Base-by-base conservation (phyloP, 2,888 invertebrate genomes). In the Linyphia triangularis region DNA sequence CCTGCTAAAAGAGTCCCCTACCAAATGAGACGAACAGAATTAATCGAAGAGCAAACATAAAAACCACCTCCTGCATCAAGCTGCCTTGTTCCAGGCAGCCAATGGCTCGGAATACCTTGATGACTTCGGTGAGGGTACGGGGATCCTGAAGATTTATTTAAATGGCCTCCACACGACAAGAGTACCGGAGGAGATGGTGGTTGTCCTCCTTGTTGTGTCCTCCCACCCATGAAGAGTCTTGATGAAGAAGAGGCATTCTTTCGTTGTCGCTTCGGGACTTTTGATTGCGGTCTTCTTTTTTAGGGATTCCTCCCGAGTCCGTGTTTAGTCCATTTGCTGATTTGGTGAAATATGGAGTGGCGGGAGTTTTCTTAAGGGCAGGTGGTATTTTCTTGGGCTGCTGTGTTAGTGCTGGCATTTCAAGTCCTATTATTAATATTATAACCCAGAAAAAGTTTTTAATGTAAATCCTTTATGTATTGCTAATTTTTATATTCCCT, bases 51-150 rank as follows among this genome's bases (percentile, higher is more conserved):
- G 59, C 81, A 69, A 63, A 67, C 86, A 81, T 75, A 75, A 88
- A 88, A 51, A 51, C 51, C 51, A 67, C 65, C 63, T 85, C 24
- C 61, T 33, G 69, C 51, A 40, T 26, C 37, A 72, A 19, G 59
- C 10, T 30, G 40, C 5, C 69, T 37, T 59, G 59, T 57, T 30
- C 79, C 57, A 10, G 1, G 13, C 16, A 5, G 26, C 59, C 86
- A 81, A 88, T 88, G 86, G 86, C 30, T 67, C 78, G 86, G 81
- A 88, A 88, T 72, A 82, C 86, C 75, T 81, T 81, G 86, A 88
- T 88, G 86, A 88, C 81, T 79, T 51, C 16, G 13, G n/a, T n/a
- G 5, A 3, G 51, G 9, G 5, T 33, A 33, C 70, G 3, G 28
- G 69, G 77, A 37, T n/a, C n/a, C 70, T 63, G 65, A 57, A 78